Evolutionary conservation across 64 coral and sea anemone genomes (phyloP), one percentile per base, ranked within the genome.

Genomic region (Exaiptasia diaphana): DNA sequence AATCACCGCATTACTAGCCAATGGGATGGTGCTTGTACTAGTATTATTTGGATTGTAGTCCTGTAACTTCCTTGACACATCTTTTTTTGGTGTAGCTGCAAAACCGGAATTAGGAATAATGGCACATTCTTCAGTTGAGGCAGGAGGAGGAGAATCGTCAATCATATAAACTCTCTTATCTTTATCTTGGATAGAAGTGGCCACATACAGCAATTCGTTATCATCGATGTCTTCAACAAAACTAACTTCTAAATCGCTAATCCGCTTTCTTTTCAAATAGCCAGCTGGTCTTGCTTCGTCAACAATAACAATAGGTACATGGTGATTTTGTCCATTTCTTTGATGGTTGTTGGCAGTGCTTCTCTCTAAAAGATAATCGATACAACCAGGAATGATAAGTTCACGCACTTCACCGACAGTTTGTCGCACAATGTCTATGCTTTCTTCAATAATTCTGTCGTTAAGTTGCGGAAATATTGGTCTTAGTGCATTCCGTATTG

Each of bases 381-480:
- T 85, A 28, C 85, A 84, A 25, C 58, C 67, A 10, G 54, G 64
- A 10, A 94, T 55, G 5, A 95, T 80, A 1, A 71, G 31, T 6
- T 50, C 80, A 17, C 72, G 71, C 46, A 84, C 73, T 5, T 78
- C 48, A 3, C 86, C 85, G 7, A 95, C 55, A 38, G 62, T 82
- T 85, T 38, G 4, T 17, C 63, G 79, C 5, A 88, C 74, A 23
- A 73, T 77, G 29, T 33, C 50, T 35, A 95, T 74, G 65, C 91
- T 89, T 21, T 74, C 30, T 4, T 73, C 28, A 1, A 95, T 40
- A 42, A 60, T 44, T 13, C 24, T 43, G 15, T 82, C 86, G 26
- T 75, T 50, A 15, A 88, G 21, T 37, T 90, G 91, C 36, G 91
- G 91, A 71, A 95, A 95, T 74, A 95, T 85, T 45, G 79, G 91